Base-by-base conservation (phyloP, 1,140 invertebrate genomes). In the Pygmarrhopalites habei region DNA sequence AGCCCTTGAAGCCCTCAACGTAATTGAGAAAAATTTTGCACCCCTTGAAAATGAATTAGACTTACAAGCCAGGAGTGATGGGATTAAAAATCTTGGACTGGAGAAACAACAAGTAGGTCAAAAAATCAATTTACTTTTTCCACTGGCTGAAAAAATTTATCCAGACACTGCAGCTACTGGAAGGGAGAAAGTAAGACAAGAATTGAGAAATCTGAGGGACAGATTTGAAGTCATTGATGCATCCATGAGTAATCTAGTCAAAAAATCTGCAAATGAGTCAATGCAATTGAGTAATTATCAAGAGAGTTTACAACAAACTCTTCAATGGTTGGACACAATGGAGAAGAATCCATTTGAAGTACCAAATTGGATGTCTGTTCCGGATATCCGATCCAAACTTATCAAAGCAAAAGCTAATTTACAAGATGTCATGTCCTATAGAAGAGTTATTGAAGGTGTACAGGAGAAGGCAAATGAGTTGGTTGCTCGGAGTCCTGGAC, bases 101-200 rank as follows among this genome's bases (percentile, higher is more conserved):
- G 90, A 95, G 73, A 83, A 83, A 63, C 91, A 95, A 65, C 86
- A 92, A 75, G 88, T 87, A 14, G 82, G 88, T 62, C 83, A 86
- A 68, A 85, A 86, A 71, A 80, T 95, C 43, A 81, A 82, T 28
- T 81, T 83, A 17, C 72, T 93, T 1, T 85, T 85, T 3, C 79
- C 85, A 4, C 77, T 86, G 17, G 91, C 89, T 3, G 93, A 97
- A 72, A 86, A 88, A 74, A 82, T 95, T 26, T 84, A 91, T 65
- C 89, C 91, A 0, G 90, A 95, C 75, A 97, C 93, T 3, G 89
- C 92, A 2, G 86, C 91, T 26, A 82, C 84, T 71, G 94, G 93
- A 14, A 81, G 94, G 62, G 94, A 97, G 75, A 85, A 82, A 35
- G 87, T 97, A 41, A 80, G 93, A 12, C 83, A 87, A 66, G 87